phyloP scores from a whole-genome alignment of 2,888 invertebrate genomes.

The Melangyna quadrimaculata region DNA sequence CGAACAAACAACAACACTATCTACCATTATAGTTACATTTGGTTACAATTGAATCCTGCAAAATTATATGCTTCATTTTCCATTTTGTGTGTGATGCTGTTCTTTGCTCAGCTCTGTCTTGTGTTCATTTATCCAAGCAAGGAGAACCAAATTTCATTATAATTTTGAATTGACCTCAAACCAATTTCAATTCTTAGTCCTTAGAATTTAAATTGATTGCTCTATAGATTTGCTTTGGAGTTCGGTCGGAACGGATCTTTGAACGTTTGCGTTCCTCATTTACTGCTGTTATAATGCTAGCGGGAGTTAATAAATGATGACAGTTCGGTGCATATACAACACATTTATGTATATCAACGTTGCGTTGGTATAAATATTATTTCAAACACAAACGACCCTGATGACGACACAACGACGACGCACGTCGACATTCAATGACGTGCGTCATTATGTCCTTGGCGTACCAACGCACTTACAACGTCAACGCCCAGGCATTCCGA shows the following conservation, averaged over 20 bases:
- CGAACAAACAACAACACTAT: not conserved
- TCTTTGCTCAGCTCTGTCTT: too few species aligned
- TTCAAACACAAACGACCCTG: not conserved
- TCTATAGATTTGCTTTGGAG: not conserved
- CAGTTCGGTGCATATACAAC: conserved; percentile 24
- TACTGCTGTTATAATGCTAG: not conserved
- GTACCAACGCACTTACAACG: not conserved
- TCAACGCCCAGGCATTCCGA: not conserved
- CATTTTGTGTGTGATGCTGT: not conserved
- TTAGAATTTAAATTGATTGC: conserved; percentile 36
- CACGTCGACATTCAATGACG: not conserved
- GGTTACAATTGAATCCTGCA: conserved; percentile 25
- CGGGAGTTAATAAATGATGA: conserved; percentile 49
- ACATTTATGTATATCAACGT: not conserved
- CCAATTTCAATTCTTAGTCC: conserved; percentile 7
- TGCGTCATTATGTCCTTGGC: not conserved
- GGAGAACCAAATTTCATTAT: conserved; percentile 12
- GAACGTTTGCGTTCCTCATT: not conserved
- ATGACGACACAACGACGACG: not conserved
- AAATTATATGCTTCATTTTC: conserved; percentile 4
- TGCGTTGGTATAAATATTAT: not conserved
- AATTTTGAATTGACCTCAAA: conserved; percentile 30
- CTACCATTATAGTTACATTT: not conserved
- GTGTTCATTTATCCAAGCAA: not conserved
- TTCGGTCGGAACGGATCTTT: not conserved